A percentile compares a stretch with the other conserved stretches of the same genome.
phyloP scores from a whole-genome alignment of 2,797 vertebrate species.

The Pantherophis vulpinus region DNA sequence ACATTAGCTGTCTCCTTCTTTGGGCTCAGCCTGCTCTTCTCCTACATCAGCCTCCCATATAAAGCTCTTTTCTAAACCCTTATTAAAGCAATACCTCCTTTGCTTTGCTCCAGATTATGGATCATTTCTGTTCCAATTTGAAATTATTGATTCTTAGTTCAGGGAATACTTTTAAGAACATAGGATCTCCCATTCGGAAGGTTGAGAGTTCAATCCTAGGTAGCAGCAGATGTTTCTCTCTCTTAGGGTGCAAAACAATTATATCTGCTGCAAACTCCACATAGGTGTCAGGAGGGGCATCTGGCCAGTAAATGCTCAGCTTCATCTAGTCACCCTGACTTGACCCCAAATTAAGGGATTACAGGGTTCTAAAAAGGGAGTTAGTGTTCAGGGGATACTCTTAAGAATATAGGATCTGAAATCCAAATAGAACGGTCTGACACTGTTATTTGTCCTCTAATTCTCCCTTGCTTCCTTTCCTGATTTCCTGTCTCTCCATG shows the following conservation, averaged over 20 bases:
- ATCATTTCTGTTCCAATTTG: neutral
- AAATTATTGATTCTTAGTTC: neutral
- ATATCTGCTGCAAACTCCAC: too few species aligned
- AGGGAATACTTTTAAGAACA: neutral
- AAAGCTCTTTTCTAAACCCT: neutral
- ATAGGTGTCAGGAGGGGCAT: too few species aligned
- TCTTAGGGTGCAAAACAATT: too few species aligned
- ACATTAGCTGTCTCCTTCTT: too few species aligned
- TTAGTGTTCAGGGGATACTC: too few species aligned
- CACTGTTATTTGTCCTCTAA: neutral
- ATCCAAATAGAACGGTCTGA: neutral
- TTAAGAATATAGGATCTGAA: neutral
- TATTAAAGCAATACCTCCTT: neutral
- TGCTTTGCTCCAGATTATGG: neutral
- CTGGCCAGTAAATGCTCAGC: too few species aligned
- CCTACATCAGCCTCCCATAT: neutral
- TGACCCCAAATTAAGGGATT: too few species aligned
- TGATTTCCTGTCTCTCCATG: neutral
- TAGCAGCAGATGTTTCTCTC: too few species aligned
- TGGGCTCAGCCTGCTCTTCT: too few species aligned
- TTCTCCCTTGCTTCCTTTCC: neutral
- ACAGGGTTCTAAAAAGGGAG: too few species aligned
- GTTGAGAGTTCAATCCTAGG: too few species aligned
- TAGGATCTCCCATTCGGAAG: neutral
- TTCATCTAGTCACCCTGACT: too few species aligned